Conservation (phyloP, 35 echinoderm and acorn worm genomes). For the Stichopus chloronotus region DNA sequence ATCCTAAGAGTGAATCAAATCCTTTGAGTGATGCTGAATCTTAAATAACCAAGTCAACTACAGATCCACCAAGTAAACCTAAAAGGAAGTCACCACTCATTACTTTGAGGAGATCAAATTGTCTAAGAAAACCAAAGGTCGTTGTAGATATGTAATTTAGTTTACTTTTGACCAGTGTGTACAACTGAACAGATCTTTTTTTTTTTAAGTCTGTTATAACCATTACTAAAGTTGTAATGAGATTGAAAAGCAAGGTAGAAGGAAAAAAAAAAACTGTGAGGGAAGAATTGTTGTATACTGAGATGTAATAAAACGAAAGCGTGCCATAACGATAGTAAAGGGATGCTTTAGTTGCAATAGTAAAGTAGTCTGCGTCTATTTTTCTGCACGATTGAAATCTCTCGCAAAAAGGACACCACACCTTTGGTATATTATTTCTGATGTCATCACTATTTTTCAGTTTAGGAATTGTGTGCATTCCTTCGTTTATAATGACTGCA, state of each 20-base stretch:
- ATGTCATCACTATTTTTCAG: too few relatives aligned
- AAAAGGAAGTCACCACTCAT: neutral
- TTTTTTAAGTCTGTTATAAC: neutral
- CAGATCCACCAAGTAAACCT: conserved; percentile 2
- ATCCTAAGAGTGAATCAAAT: conserved; percentile 5
- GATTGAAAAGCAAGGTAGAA: neutral
- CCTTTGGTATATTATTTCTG: too few relatives aligned
- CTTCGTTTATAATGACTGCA: too few relatives aligned
- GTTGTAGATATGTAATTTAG: neutral
- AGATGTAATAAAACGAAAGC: neutral
- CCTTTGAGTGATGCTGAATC: neutral
- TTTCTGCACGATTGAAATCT: neutral
- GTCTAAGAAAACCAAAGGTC: conserved; percentile 4
- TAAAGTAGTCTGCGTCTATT: neutral
- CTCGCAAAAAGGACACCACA: neutral
- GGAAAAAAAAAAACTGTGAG: neutral
- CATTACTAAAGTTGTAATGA: neutral
- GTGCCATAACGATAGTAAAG: neutral
- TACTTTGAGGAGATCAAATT: conserved; percentile 2
- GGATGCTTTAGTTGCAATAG: too few relatives aligned
- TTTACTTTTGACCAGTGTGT: neutral
- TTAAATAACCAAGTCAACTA: neutral
- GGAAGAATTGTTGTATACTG: conserved; percentile 9
- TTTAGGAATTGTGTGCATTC: too few relatives aligned
- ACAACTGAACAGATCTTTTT: neutral